Conservation (phyloP, 2,888 invertebrate genomes). For the Orchesellides sinensis region DNA sequence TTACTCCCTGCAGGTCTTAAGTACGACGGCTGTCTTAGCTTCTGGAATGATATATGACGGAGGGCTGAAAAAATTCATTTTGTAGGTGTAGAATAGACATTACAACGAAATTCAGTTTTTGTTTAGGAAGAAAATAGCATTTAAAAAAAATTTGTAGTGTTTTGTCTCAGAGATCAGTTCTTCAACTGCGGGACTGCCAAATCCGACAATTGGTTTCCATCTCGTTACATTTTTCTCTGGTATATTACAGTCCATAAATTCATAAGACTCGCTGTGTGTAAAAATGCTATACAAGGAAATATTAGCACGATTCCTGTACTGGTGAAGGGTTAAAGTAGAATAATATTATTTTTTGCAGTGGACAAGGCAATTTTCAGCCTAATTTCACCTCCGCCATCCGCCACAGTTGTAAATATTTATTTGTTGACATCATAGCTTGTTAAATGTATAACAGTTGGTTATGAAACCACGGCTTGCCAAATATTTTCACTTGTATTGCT, state of each 20-base stretch:
- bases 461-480: not conserved
- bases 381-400: not conserved
- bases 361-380: no score
- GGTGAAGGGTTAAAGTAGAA: no score
- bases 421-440: slow-evolving; percentile 12
- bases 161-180: slow-evolving; percentile 41
- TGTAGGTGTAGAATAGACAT: slow-evolving; percentile 23
- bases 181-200: slow-evolving; percentile 17
- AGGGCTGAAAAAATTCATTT: slow-evolving; percentile 47
- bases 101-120: not conserved
- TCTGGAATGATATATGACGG: slow-evolving; percentile 61
- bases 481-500: not conserved
- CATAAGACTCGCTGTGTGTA: not conserved
- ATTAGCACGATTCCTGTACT: no score
- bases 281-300: no score
- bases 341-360: no score
- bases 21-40: slow-evolving; percentile 65
- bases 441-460: not conserved
- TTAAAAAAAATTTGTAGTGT: not conserved
- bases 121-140: not conserved
- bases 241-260: slow-evolving; percentile 8
- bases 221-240: not conserved
- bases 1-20: slow-evolving; percentile 62
- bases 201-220: slow-evolving; percentile 30
- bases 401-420: slow-evolving; percentile 29